Conservation (phyloP, 2,888 invertebrate species). For the Epicampocera succincta region DNA sequence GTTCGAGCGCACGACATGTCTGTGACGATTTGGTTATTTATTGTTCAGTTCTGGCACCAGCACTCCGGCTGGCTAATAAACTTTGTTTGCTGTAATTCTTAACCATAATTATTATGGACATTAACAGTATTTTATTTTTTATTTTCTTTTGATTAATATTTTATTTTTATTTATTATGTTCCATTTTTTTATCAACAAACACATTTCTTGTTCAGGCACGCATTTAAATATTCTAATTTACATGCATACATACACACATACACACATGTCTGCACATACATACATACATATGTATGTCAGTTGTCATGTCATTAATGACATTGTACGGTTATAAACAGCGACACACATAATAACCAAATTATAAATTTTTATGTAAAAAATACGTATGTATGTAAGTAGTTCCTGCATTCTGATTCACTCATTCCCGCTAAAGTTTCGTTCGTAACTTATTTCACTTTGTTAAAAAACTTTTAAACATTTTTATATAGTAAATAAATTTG, state of each 20-base stretch:
- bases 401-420: no score
- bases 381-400: no score
- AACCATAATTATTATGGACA: slow-evolving; percentile 64
- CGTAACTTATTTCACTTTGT: no score
- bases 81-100: slow-evolving; percentile 36
- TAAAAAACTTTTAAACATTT: no score
- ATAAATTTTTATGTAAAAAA: no score
- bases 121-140: slow-evolving; percentile 56
- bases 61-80: slow-evolving; percentile 48
- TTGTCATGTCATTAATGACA: no score
- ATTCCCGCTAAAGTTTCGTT: no score
- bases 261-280: neutral
- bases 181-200: slow-evolving; percentile 46
- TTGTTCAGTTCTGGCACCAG: slow-evolving; percentile 39
- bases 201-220: slow-evolving; percentile 42
- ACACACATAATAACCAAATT: no score
- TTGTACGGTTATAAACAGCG: no score
- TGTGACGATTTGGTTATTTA: slow-evolving; percentile 33
- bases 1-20: slow-evolving; percentile 37
- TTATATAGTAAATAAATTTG: no score
- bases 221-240: slow-evolving; percentile 42
- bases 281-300: neutral
- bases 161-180: slow-evolving; percentile 29
- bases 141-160: slow-evolving; percentile 36
- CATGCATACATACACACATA: neutral